Evolutionary conservation across 2,113 vertebrate species (phyloP), one percentile per base, ranked within the genome.

Genomic region (Halcyon malimbica): DNA sequence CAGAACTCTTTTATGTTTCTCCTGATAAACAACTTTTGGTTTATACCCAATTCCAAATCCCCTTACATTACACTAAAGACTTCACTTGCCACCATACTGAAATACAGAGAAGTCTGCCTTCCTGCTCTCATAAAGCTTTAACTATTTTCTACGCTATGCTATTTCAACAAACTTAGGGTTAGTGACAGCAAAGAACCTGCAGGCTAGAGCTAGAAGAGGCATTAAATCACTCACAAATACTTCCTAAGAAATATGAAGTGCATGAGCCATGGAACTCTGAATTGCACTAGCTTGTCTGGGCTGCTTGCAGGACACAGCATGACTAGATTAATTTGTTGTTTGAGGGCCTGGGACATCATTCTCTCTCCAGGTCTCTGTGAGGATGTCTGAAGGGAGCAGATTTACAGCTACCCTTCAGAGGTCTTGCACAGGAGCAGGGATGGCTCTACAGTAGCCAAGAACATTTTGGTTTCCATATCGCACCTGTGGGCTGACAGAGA

Each of bases 291-390:
- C 18, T 44, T 21, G 9, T 37, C 51, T 37, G 60, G 33, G 63
- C 62, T 37, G 51, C 35, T 78, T 37, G 48, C 74, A 75, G 37
- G 50, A 75, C 13, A 11, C 28, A 68, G 35, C 19, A 64, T 46
- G 48, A 71, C 7, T 29, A 74, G 25, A 33, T 11, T 26, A 19
- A 29, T 59, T 33, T 35, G 28, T 16, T 8, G 4, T 7, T 12
- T 12, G 42, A 16, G 19, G 21, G 17, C 59, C 67, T 39, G 31
- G 4, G 1, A 29, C 4, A 11, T 17, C 35, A 24, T 12, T 81
- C 54, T 29, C 31, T 57, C 24, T 16, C 24, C 51, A 35, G 1
- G 0, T 11, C 25, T 73, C 59, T 7, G 0, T 1, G 20, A 53
- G 24, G 37, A 28, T 33, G 20, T 37, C 56, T 51, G 76, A 87